phyloP scores from a whole-genome alignment of 1,140 invertebrate genomes.

The Bombus difficillimus region DNA sequence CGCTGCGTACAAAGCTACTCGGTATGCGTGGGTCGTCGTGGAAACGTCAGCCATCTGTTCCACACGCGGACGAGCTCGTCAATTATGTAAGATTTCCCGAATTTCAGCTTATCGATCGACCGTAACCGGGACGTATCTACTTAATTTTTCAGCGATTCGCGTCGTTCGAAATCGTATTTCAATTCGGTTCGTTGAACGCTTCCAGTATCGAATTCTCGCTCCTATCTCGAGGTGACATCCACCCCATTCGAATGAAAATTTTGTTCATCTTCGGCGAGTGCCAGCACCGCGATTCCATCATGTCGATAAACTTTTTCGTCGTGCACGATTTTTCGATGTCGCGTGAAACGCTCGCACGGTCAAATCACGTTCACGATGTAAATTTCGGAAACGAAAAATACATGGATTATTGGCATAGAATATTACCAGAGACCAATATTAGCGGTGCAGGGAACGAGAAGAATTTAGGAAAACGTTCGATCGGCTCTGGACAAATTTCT shows the following conservation, averaged over 20 bases:
- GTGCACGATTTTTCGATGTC: background rate
- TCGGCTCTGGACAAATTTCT: slow-evolving; percentile 8
- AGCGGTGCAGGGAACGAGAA: background rate
- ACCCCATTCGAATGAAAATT: background rate
- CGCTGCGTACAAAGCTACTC: background rate
- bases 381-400: background rate
- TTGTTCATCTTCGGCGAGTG: background rate
- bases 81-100: slow-evolving; percentile 50
- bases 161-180: slow-evolving; percentile 14
- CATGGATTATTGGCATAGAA: background rate
- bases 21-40: background rate
- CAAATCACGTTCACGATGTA: background rate
- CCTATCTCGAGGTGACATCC: background rate
- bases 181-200: slow-evolving; percentile 32
- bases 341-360: too few species aligned
- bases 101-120: slow-evolving; percentile 40
- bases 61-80: slow-evolving; percentile 14
- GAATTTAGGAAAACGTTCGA: slow-evolving; percentile 1
- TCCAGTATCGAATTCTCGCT: background rate
- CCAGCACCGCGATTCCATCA: background rate
- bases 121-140: background rate
- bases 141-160: slow-evolving; percentile 33
- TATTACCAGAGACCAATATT: background rate
- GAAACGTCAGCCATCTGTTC: background rate
- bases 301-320: background rate